Evolutionary conservation across 2,888 invertebrate genomes (phyloP).

Genomic region (Cactoblastis cactorum): DNA sequence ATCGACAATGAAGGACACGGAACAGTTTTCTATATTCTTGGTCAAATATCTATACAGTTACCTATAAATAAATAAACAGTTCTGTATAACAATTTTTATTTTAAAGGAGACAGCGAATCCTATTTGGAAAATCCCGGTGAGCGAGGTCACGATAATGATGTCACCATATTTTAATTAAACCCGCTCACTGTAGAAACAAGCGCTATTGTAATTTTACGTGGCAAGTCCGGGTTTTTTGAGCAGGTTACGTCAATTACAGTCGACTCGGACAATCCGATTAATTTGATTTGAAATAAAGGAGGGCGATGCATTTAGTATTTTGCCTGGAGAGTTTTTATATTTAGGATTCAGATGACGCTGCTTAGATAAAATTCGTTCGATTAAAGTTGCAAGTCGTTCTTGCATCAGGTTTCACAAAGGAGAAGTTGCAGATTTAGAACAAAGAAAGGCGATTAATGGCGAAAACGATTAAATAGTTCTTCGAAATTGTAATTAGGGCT

Average conservation of each 20-base stretch:
- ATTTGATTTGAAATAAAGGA: constrained; percentile 18
- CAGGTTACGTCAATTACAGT: constrained; percentile 36
- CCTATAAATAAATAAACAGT: too few relatives aligned
- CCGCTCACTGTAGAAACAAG: constrained; percentile 15
- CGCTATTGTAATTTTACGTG: constrained; percentile 22
- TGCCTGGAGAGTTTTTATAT: constrained; percentile 6
- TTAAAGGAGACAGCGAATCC: background rate
- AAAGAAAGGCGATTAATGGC: constrained; percentile 34
- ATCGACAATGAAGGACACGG: too few relatives aligned
- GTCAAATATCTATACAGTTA: too few relatives aligned
- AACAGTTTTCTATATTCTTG: too few relatives aligned
- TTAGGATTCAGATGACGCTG: background rate
- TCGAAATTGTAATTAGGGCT: constrained; percentile 46
- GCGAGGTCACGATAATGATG: constrained; percentile 17
- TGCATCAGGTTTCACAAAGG: constrained; percentile 16
- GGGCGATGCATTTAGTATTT: constrained; percentile 12
- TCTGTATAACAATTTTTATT: background rate
- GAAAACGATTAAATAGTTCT: constrained; percentile 32
- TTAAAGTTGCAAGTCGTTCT: background rate
- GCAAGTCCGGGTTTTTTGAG: constrained; percentile 48
- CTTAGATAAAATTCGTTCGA: background rate
- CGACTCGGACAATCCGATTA: constrained; percentile 28
- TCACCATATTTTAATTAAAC: constrained; percentile 18
- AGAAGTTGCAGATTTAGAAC: constrained; percentile 21
- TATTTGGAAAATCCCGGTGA: constrained; percentile 18